phyloP scores from a whole-genome alignment of 2,888 invertebrate genomes.

The Steromphala cineraria region DNA sequence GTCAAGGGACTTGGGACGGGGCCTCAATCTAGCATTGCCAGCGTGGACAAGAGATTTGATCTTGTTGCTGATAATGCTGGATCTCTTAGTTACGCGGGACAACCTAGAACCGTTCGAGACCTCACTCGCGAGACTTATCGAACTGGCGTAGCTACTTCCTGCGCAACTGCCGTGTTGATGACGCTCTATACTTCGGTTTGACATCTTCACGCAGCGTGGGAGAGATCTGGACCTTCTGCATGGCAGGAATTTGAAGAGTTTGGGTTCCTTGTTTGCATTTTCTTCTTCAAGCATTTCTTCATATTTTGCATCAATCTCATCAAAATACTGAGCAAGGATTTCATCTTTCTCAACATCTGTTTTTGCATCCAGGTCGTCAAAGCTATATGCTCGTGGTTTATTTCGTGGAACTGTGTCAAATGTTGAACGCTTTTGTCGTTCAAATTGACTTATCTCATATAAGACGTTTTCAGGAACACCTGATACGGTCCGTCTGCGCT shows the following conservation, averaged over 20 bases:
- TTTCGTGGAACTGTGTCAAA: slow-evolving; percentile 37
- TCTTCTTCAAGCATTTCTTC: slow-evolving; percentile 62
- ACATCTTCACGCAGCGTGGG: slow-evolving; percentile 59
- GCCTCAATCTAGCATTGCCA: slow-evolving; percentile 46
- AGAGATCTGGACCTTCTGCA: slow-evolving; percentile 64
- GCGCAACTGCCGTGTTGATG: not conserved
- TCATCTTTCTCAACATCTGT: slow-evolving; percentile 50
- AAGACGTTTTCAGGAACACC: slow-evolving; percentile 65
- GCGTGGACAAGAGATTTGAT: slow-evolving; percentile 56
- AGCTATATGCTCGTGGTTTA: slow-evolving; percentile 60
- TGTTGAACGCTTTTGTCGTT: slow-evolving; percentile 45
- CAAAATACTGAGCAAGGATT: slow-evolving; percentile 61
- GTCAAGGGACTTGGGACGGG: slow-evolving; percentile 64
- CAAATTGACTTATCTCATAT: slow-evolving; percentile 64
- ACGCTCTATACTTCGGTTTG: not conserved
- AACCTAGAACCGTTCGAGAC: slow-evolving; percentile 49
- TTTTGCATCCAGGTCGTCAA: slow-evolving; percentile 59
- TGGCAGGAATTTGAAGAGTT: slow-evolving; percentile 60
- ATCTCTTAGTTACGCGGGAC: slow-evolving; percentile 57
- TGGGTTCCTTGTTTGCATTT: slow-evolving; percentile 51
- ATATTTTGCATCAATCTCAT: slow-evolving; percentile 65
- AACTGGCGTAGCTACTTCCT: slow-evolving; percentile 43
- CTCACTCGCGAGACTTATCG: slow-evolving; percentile 54
- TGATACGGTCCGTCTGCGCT: slow-evolving; percentile 61
- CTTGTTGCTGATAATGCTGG: slow-evolving; percentile 63